Base-by-base conservation (phyloP, 2,113 vertebrate genomes). In the Vidua chalybeata region DNA sequence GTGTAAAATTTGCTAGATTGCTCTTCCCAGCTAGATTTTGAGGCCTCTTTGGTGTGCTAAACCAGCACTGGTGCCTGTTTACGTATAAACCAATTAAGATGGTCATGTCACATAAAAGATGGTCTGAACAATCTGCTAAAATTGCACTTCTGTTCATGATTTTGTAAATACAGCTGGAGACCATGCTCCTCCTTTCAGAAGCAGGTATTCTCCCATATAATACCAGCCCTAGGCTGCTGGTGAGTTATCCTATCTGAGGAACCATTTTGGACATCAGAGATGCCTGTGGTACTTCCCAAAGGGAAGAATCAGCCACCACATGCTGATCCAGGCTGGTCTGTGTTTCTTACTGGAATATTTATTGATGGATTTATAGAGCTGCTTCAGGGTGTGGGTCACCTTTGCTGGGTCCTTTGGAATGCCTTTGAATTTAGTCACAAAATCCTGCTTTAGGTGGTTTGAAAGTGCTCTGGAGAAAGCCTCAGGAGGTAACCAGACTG, bases 331-430 rank as follows among this genome's bases (percentile, higher is more conserved):
- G 67, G 8, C 18, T 4, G 3, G 77, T 74, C 20, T 52, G 15
- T 69, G 11, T 48, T 91, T 77, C 55, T 69, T 20, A 10, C 2
- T 58, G 21, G 49, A n/a, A 6, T 64, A 22, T 1, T 14, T 71
- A 27, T 48, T 58, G 21, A 27, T 1, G 6, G 23, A 83, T 72
- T 79, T 49, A 49, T 14, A 54, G 30, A 71, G 10, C 35, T 88
- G 13, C 19, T 79, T n/a, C 1, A 1, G 4, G 43, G 5, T 61
- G 20, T n/a, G 15, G 13, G 15, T 74, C 1, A 1, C 13, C 51
- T 85, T 64, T 75, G 13, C 21, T 73, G 17, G 5, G 19, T 73
- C 19, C 33, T 78, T 4, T 31, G 37, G 10, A 75, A 79, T 35
- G 13, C 46, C 54, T 64, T 52, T 63, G 49, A 58, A 67, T 79